phyloP scores from a whole-genome alignment of 2,113 vertebrate genomes.

The Forbesichthys papilliferus region DNA sequence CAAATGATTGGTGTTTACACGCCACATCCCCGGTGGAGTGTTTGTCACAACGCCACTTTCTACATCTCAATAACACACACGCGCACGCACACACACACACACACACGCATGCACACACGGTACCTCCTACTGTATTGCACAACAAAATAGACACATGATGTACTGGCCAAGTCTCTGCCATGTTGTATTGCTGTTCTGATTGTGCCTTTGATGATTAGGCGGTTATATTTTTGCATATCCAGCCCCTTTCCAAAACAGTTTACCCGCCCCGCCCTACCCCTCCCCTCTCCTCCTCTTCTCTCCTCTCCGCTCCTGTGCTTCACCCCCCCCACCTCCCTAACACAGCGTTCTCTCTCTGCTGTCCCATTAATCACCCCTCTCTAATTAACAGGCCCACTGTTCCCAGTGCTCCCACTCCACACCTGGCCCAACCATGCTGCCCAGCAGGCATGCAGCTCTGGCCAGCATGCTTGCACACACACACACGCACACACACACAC shows the following conservation, averaged over 20 bases:
- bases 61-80: slow-evolving; percentile 76
- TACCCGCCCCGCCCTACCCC: slow-evolving; percentile 26
- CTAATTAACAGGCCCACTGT: slow-evolving; percentile 98
- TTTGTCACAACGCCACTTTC: slow-evolving; percentile 78
- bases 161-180: not conserved
- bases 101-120: slow-evolving; percentile 19
- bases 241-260: slow-evolving; percentile 38
- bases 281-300: slow-evolving; percentile 23
- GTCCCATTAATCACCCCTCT: slow-evolving; percentile 94
- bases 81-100: slow-evolving; percentile 15
- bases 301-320: slow-evolving; percentile 26
- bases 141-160: not conserved
- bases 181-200: not conserved
- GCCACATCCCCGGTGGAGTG: slow-evolving; percentile 74
- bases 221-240: slow-evolving; percentile 34
- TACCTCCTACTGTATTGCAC: not conserved
- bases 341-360: slow-evolving; percentile 56
- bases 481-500: slow-evolving; percentile 12
- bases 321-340: slow-evolving; percentile 48
- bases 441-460: slow-evolving; percentile 55
- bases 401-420: slow-evolving; percentile 76
- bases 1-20: slow-evolving; percentile 85
- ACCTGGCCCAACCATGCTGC: slow-evolving; percentile 73
- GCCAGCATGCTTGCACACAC: slow-evolving; percentile 46
- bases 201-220: slow-evolving; percentile 7